These are phyloP conservation scores for Thalassophryne amazonica DNA, from an alignment of 2,797 vertebrate genomes.

Conservation along the genomic window DNA sequence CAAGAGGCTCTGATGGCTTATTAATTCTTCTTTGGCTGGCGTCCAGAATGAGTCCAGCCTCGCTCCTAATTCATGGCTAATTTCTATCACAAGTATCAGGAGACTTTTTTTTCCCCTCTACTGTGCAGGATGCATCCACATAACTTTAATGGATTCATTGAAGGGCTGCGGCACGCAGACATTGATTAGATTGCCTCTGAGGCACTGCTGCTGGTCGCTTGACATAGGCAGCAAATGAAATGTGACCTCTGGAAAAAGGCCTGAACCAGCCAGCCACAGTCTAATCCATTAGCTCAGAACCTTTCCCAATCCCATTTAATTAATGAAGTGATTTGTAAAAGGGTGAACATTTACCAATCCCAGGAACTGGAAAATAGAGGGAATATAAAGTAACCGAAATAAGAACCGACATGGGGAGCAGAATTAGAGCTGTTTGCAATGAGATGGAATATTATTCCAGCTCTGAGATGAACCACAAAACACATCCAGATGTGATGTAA, in stretches of 20 bases:
- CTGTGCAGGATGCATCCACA: constrained; percentile 88
- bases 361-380: constrained; percentile 63
- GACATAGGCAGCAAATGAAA: constrained; percentile 94
- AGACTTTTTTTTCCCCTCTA: constrained; percentile 82
- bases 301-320: constrained; percentile 91
- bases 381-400: constrained; percentile 55
- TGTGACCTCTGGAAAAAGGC: constrained; percentile 90
- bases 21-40: constrained; percentile 91
- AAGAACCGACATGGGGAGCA: constrained; percentile 27
- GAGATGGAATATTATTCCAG: constrained; percentile 49
- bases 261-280: constrained; percentile 82
- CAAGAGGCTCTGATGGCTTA: constrained; percentile 92
- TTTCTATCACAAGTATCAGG: constrained; percentile 93
- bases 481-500: constrained; percentile 55
- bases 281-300: constrained; percentile 86
- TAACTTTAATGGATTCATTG: constrained; percentile 90
- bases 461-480: constrained; percentile 53
- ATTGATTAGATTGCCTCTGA: constrained; percentile 91
- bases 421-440: constrained; percentile 43
- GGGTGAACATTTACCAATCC: constrained; percentile 80
- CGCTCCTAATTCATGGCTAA: constrained; percentile 94
- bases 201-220: constrained; percentile 80
- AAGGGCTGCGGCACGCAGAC: constrained; percentile 84
- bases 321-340: constrained; percentile 92
- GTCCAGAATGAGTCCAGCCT: constrained; percentile 88